These are phyloP conservation scores for Mystacornis crossleyi DNA, from an alignment of 2,113 vertebrate species.

Conservation along the genomic window DNA sequence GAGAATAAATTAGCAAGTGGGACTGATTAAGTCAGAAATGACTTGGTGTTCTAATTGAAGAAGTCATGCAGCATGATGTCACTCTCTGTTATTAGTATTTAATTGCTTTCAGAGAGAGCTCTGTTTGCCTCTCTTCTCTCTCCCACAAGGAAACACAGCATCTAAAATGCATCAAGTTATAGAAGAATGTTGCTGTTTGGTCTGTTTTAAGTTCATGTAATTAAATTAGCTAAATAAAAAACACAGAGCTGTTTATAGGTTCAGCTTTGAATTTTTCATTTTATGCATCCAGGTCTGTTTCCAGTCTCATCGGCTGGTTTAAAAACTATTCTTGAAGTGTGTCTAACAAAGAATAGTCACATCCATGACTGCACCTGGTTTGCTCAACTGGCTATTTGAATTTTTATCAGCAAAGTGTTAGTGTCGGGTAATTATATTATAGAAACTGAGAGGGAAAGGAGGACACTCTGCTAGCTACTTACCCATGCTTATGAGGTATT, in stretches of 20 bases:
- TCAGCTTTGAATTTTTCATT: conserved; percentile 31
- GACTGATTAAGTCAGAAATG: conserved; percentile 67
- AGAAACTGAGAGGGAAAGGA: not conserved
- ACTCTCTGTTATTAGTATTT: conserved; percentile 64
- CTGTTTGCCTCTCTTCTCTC: conserved; percentile 19
- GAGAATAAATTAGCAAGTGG: conserved; percentile 69
- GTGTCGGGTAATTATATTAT: not conserved
- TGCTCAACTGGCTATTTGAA: not conserved
- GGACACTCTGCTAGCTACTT: not conserved
- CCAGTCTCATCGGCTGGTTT: not conserved
- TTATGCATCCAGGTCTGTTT: conserved; percentile 23
- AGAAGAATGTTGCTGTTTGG: conserved; percentile 52
- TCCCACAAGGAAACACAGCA: conserved; percentile 51
- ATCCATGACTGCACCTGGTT: not conserved
- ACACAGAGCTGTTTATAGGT: conserved; percentile 4
- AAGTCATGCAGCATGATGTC: conserved; percentile 67
- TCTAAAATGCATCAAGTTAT: conserved; percentile 56
- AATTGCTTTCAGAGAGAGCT: conserved; percentile 66
- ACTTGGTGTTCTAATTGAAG: conserved; percentile 68
- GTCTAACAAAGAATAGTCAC: conserved; percentile 18
- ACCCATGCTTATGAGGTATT: not conserved
- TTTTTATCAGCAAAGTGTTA: not conserved
- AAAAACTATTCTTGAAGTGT: not conserved
- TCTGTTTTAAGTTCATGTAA: conserved; percentile 69
- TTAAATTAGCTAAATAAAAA: conserved; percentile 70